Evolutionary conservation across 2,113 vertebrate genomes (phyloP), one percentile per base, ranked within the genome.

Genomic region (Oreochromis aureus): DNA sequence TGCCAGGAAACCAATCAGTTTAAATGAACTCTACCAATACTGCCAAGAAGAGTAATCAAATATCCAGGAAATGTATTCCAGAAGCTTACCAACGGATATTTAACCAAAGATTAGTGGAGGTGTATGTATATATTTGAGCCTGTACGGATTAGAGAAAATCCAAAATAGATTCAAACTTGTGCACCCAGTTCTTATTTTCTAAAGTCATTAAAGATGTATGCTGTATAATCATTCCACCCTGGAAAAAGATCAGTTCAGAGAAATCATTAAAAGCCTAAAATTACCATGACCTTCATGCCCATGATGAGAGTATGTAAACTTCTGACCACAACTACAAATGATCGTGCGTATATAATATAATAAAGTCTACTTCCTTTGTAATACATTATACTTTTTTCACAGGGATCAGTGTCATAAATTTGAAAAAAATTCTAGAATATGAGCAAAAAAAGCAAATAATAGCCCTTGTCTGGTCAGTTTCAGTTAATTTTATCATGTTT

Each of bases 81-180:
- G 30, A 63, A 63, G 8, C 32, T 63, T 1, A 11, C 59, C 27
- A 63, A 63, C 0, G 18, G 59, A 63, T 32, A 3, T 36, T 11
- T 22, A 69, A 69, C 63, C 63, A 69, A 69, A 69, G 19, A 41
- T 22, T 0, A 41, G 63, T 0, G 10, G 63, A 22, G 0, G 19
- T 69, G 36, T 41, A 69, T 41, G 63, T 22, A 69, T 13, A 39
- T 15, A 22, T 2, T 41, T 41, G 63, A 69, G 34, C 6, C 41
- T 13, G 41, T 44, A 13, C 1, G 0, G 34, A 0, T 39, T 66
- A 66, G 34, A 66, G 19, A 66, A 66, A 69, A 39, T 69, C 34
- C 61, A 1, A 69, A 69, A 41, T 69, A 69, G 19, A 69, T 69
- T 41, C 11, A 69, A 69, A 69, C 63, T 2, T 69, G 34, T 41